A percentile compares a stretch with the other conserved stretches of the same genome.
These are phyloP conservation scores for Pseudomyrmex sp. DNA, from an alignment of 1,140 invertebrate genomes.

Conservation along the genomic window DNA sequence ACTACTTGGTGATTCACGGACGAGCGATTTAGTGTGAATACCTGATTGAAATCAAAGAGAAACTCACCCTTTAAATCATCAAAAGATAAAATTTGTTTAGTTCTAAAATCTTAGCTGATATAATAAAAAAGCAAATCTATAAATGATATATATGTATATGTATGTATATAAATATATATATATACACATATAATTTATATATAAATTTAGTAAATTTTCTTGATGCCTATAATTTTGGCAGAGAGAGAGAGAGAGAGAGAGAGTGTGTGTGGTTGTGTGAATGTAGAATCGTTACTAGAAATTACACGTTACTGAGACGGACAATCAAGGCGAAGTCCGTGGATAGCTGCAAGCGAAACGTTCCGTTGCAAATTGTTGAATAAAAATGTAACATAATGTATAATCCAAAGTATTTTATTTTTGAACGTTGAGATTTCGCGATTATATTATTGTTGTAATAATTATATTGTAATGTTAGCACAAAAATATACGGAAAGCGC, in stretches of 20 bases:
- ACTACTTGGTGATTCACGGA: conserved; percentile 15
- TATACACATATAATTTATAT: conserved; percentile 31
- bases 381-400: conserved; percentile 23
- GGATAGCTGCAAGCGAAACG: background rate
- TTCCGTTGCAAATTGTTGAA: conserved; percentile 48
- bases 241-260: conserved; percentile 6
- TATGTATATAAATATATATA: too few relatives aligned
- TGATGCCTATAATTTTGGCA: conserved; percentile 4
- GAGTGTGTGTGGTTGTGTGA: too few relatives aligned
- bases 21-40: conserved; percentile 26
- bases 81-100: background rate
- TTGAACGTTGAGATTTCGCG: conserved; percentile 35
- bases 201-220: conserved; percentile 14
- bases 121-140: background rate
- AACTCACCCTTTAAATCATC: background rate
- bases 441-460: conserved; percentile 30
- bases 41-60: background rate
- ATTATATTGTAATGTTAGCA: conserved; percentile 11
- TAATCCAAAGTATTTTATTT: conserved; percentile 37
- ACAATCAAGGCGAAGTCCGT: conserved; percentile 5
- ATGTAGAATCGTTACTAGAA: conserved; percentile 11
- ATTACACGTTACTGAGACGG: conserved; percentile 8
- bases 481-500: background rate
- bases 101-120: too few relatives aligned
- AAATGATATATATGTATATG: conserved; percentile 12